A percentile compares a stretch with the other conserved stretches of the same genome.
These are phyloP conservation scores for Ptychobarbus kaznakovi DNA, from an alignment of 2,797 vertebrate genomes.

Conservation along the genomic window DNA sequence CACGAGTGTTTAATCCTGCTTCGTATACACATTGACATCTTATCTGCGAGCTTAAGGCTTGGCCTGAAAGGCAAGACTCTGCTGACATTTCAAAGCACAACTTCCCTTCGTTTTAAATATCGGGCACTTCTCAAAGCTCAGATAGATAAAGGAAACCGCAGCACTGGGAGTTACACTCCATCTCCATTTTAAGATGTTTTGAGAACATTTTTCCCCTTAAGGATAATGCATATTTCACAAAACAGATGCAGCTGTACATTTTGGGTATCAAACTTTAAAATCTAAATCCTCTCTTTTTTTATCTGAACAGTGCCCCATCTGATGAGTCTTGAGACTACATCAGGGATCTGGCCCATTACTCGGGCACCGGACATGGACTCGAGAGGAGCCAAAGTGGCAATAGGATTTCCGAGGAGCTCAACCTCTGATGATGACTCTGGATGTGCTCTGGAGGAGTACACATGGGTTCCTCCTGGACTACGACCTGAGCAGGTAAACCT, in stretches of 20 bases:
- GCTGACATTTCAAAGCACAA: conserved; percentile 39
- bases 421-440: conserved; percentile 96
- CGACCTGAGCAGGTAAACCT: conserved; percentile 89
- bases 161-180: neutral
- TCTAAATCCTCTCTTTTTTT: neutral
- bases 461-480: conserved; percentile 94
- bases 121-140: conserved; percentile 6
- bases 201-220: neutral
- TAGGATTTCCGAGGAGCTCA: conserved; percentile 93
- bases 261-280: neutral
- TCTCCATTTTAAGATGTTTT: neutral
- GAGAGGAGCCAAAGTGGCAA: conserved; percentile 82
- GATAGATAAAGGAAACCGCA: conserved; percentile 35
- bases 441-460: conserved; percentile 95
- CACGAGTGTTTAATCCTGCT: conserved; percentile 58
- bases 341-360: conserved; percentile 67
- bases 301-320: conserved; percentile 65
- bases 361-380: conserved; percentile 86
- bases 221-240: conserved; percentile 8
- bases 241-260: neutral
- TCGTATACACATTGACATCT: conserved; percentile 43
- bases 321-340: conserved; percentile 83
- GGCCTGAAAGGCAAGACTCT: conserved; percentile 39
- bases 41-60: conserved; percentile 63
- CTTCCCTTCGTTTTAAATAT: conserved; percentile 11